Evolutionary conservation across 1,140 invertebrate species (phyloP).

Genomic region (Ruditapes philippinarum): DNA sequence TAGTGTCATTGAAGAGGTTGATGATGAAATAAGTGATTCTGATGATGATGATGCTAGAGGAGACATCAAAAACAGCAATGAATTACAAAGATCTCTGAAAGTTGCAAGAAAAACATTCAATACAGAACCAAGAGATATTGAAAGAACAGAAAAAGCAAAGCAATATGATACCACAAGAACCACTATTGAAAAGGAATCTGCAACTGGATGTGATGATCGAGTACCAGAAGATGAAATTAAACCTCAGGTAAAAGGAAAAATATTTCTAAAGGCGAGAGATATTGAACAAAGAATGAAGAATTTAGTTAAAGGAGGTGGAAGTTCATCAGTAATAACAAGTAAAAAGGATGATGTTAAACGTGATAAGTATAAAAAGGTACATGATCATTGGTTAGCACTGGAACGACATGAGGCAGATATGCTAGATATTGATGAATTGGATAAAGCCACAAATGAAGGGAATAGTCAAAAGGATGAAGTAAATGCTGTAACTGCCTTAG

Average conservation of each 20-base stretch:
- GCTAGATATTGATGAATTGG: conserved; percentile 50
- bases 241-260: neutral
- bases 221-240: neutral
- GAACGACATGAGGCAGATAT: conserved; percentile 59
- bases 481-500: neutral
- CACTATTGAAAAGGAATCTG: neutral
- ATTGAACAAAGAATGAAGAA: conserved; percentile 1
- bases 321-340: neutral
- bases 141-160: neutral
- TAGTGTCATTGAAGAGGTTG: conserved; percentile 62
- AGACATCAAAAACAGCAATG: neutral
- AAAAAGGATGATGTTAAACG: neutral
- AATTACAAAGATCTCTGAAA: neutral
- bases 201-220: neutral
- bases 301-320: conserved; percentile 11
- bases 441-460: conserved; percentile 4
- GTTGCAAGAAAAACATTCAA: neutral
- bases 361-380: conserved; percentile 43
- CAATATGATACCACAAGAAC: neutral
- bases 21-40: conserved; percentile 40
- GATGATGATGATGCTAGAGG: conserved; percentile 12
- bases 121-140: neutral
- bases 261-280: conserved; percentile 13
- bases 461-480: neutral
- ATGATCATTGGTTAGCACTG: conserved; percentile 55